These are phyloP conservation scores for Potorous gilbertii DNA, from an alignment of 2,797 vertebrate genomes.

Conservation along the genomic window DNA sequence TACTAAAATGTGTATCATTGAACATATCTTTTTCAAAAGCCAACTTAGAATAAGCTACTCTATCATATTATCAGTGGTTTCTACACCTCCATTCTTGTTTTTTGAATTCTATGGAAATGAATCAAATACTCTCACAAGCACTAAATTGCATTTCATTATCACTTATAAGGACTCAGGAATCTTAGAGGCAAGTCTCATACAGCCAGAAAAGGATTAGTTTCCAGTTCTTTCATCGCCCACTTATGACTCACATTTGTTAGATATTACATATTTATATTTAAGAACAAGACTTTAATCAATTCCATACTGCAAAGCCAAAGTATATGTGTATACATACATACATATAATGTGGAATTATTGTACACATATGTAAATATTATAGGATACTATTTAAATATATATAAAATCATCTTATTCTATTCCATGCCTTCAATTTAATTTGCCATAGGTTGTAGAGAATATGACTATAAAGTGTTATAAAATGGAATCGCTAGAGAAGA, in stretches of 20 bases:
- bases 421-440: background rate
- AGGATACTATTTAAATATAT: background rate
- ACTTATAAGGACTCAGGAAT: background rate
- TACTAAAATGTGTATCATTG: background rate
- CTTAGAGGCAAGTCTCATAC: constrained; percentile 12
- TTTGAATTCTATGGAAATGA: too few relatives aligned
- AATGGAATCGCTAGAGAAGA: background rate
- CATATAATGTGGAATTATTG: background rate
- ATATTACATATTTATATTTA: background rate
- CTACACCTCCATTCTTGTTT: too few relatives aligned
- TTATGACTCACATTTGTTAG: background rate
- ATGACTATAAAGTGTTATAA: background rate
- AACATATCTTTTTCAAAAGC: background rate
- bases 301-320: background rate
- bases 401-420: background rate
- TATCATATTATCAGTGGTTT: constrained; percentile 14
- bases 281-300: background rate
- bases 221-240: background rate
- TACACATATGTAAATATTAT: background rate
- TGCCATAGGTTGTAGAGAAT: background rate
- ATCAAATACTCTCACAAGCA: too few relatives aligned
- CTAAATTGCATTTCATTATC: background rate
- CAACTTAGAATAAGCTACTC: constrained; percentile 14
- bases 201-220: constrained; percentile 17
- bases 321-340: background rate